These are phyloP conservation scores for Drosophila yakuba DNA, from an alignment of 1,140 invertebrate species.

Conservation along the genomic window DNA sequence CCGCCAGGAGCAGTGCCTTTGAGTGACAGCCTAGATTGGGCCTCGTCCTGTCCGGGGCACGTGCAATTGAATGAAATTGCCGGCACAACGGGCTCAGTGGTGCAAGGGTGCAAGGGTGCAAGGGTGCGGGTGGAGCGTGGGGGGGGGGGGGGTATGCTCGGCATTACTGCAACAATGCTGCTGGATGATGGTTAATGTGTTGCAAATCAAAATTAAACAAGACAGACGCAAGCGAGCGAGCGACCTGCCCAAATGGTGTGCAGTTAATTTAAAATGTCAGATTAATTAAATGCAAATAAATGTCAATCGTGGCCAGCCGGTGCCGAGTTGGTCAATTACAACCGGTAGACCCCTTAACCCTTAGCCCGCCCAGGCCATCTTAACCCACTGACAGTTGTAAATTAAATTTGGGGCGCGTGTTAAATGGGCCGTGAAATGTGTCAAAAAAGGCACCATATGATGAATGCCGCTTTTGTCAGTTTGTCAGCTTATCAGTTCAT, in stretches of 20 bases:
- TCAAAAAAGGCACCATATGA: slow-evolving; percentile 49
- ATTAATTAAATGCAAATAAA: slow-evolving; percentile 82
- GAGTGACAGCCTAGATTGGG: slow-evolving; percentile 66
- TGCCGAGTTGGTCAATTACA: slow-evolving; percentile 46
- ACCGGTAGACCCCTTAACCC: neutral
- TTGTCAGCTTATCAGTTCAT: slow-evolving; percentile 17
- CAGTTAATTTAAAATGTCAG: slow-evolving; percentile 78
- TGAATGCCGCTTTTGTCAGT: slow-evolving; percentile 45
- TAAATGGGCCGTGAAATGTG: slow-evolving; percentile 66
- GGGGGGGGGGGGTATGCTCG: neutral
- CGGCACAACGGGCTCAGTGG: slow-evolving; percentile 36
- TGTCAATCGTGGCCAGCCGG: slow-evolving; percentile 57
- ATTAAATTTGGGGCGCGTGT: slow-evolving; percentile 57
- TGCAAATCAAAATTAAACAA: slow-evolving; percentile 82
- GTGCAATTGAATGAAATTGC: slow-evolving; percentile 77
- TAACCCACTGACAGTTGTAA: slow-evolving; percentile 29
- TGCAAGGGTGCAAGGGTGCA: too few relatives aligned
- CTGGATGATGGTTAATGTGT: slow-evolving; percentile 71
- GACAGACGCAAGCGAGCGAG: slow-evolving; percentile 43
- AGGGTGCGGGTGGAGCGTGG: too few relatives aligned
- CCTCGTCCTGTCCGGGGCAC: slow-evolving; percentile 47
- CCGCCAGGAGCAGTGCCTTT: slow-evolving; percentile 49
- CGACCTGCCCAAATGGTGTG: slow-evolving; percentile 41
- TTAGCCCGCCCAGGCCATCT: neutral
- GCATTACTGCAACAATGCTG: slow-evolving; percentile 27